phyloP scores from a whole-genome alignment of 1,140 invertebrate species.

The Papilio polytes region DNA sequence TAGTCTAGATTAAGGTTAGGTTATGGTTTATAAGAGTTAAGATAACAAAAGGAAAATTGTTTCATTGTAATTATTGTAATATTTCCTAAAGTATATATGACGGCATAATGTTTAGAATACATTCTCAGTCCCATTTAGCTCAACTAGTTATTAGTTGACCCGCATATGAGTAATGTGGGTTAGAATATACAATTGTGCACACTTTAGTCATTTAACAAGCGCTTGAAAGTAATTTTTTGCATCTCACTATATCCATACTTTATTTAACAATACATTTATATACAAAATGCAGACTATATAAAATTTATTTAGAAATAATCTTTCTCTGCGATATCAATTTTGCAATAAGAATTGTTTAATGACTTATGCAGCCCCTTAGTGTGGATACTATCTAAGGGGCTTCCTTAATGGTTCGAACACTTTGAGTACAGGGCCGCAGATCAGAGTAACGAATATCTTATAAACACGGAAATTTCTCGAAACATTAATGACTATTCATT shows the following conservation, averaged over 20 bases:
- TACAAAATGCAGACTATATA: conserved; percentile 23
- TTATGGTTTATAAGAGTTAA: too few relatives aligned
- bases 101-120: conserved; percentile 11
- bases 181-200: neutral
- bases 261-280: conserved; percentile 17
- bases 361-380: too few relatives aligned
- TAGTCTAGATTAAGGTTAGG: too few relatives aligned
- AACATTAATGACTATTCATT: neutral
- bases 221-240: conserved; percentile 20
- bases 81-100: conserved; percentile 20
- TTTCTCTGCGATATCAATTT: too few relatives aligned
- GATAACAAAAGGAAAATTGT: too few relatives aligned
- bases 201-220: neutral
- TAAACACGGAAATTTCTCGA: neutral
- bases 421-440: neutral
- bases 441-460: neutral
- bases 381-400: too few relatives aligned
- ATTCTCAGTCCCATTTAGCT: neutral
- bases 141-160: conserved; percentile 21
- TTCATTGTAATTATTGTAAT: neutral
- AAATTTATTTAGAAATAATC: conserved; percentile 3
- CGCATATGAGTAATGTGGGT: conserved; percentile 1
- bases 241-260: neutral
- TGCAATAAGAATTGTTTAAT: too few relatives aligned
- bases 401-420: too few relatives aligned